Base-by-base conservation (phyloP, 2,888 invertebrate species). In the Melanostoma mellinum region DNA sequence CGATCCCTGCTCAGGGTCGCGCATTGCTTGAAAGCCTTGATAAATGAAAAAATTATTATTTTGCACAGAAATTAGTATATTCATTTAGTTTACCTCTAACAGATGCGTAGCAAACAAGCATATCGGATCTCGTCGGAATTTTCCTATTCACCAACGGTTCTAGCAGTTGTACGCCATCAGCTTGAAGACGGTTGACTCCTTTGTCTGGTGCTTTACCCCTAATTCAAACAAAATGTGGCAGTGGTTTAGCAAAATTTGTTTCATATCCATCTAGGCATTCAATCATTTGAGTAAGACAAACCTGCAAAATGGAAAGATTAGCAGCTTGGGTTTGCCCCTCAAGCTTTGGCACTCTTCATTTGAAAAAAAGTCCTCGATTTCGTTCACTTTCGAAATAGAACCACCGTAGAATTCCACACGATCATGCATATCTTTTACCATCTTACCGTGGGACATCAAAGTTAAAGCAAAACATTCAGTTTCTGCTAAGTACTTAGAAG, bases 261-360 rank as follows among this genome's bases (percentile, higher is more conserved):
- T 20, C 20, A 20, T 20, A 1, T 20, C 20, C 20, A 20, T 20
- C 20, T 20, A 20, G 20, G 20, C 20, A 30, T 20, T 20, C 20
- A 20, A 20, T 20, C 20, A 20, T 20, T 20, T 20, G 10, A 53
- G 8, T 52, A 53, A 10, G 2, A 75, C 50, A 50, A 88, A 88
- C 88, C 95, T 93, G 90, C 95, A 95, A 86, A 93, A 93, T 88
- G 95, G 95, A 88, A 95, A 95, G 76, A 96, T 92, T 88, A 95
- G 94, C 71, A 96, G 93, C 91, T 95, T 95, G 32, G 95, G 95
- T 87, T 94, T 93, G 67, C 92, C 91, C 6, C 89, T 87, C 77
- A 95, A 91, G 68, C 89, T 88, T 0, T 92, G 92, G 88, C 94
- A 93, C 68, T 91, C 91, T 10, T 88, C 86, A 87, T 93, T 93